Evolutionary conservation across 35 echinoderm and acorn worm genomes (phyloP), one percentile per base, ranked within the genome.

Genomic region (Apostichopus japonicus): DNA sequence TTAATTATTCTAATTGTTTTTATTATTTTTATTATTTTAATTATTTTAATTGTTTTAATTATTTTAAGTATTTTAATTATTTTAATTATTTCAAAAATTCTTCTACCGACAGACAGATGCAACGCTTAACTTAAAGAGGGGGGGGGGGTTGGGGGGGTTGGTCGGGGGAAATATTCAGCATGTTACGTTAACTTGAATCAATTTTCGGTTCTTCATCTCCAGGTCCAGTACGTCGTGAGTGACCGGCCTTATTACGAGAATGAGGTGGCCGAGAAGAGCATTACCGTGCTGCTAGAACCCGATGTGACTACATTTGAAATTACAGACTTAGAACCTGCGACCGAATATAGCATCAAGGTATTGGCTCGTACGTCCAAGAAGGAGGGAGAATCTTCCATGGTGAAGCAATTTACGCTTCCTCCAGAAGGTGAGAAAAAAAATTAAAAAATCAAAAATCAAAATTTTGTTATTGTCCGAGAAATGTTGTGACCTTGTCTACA

Each of bases 261-360:
- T 27, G 86, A 87, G n/a, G 86, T n/a, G 2, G 14, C 7, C 8
- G 86, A 87, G 56, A 51, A 10, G 6, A 87, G 15, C 53, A 21
- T 5, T 3, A 44, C 33, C 4, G 33, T 44, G 33, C 33, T 44
- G 33, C 33, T 44, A 44, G 33, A 16, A 51, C 86, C 57, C 5
- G 57, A 61, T 6, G 54, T 58, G 55, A 87, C 25, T 23, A 56
- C 16, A 5, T 54, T 72, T 14, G 53, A 17, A 15, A 57, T 89
- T 6, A 53, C 0, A 11, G 62, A 27, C 23, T 73, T 89, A 21
- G 86, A 89, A 73, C 86, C 86, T 17, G 86, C 86, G 14, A 89
- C 86, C 6, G 62, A 89, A 25, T 89, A 89, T 25, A 33, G 6
- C 8, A 89, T 89, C 24, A 71, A 54, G 33, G 86, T 89, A 1